phyloP scores from a whole-genome alignment of 2,888 invertebrate species.

The Callyntrura guangdongensis region DNA sequence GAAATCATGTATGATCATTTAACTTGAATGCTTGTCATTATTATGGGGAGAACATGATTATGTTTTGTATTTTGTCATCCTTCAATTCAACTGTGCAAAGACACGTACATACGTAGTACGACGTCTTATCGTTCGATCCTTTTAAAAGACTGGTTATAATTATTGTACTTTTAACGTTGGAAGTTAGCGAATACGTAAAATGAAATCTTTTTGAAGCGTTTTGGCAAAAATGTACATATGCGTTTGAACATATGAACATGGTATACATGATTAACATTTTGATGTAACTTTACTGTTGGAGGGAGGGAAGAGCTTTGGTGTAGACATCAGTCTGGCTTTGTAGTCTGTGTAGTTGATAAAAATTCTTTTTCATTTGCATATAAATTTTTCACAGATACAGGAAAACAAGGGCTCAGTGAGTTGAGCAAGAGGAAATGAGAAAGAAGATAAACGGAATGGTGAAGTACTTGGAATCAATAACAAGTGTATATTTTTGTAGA shows the following conservation, averaged over 20 bases:
- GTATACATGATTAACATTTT: no score
- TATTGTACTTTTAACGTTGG: neutral
- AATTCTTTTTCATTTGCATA: no score
- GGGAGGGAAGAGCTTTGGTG: neutral
- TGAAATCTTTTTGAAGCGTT: no score
- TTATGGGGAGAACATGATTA: no score
- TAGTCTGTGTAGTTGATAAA: no score
- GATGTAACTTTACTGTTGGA: no score
- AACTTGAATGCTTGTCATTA: neutral
- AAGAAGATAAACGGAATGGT: constrained; percentile 7
- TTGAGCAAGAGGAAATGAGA: neutral
- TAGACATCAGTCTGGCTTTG: neutral
- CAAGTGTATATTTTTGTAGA: neutral
- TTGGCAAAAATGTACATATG: no score
- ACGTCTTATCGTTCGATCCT: neutral
- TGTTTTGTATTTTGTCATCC: neutral
- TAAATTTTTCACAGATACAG: neutral
- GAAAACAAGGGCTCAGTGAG: neutral
- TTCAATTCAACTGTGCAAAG: neutral
- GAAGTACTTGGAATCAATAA: constrained; percentile 3
- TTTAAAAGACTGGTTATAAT: no score
- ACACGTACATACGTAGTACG: neutral
- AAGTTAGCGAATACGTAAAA: neutral
- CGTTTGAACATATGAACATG: no score
- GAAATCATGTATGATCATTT: constrained; percentile 68